phyloP scores from a whole-genome alignment of 2,113 vertebrate genomes.

The Hymenochirus boettgeri region DNA sequence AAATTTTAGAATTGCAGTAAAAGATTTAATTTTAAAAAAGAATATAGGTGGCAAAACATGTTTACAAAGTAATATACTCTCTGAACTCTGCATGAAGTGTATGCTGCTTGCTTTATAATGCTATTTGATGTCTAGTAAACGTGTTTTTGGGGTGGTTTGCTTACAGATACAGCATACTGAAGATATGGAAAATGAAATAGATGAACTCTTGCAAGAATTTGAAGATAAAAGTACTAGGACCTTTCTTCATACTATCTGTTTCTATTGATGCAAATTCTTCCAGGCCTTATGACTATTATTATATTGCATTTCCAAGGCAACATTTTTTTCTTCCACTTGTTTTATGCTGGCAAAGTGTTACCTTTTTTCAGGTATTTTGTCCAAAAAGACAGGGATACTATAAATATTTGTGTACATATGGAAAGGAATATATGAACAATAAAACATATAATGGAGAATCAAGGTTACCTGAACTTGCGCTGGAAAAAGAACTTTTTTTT shows the following conservation, averaged over 20 bases:
- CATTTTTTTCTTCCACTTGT: slow-evolving; percentile 24
- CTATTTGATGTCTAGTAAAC: too few relatives aligned
- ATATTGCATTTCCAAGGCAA: not conserved
- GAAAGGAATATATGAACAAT: slow-evolving; percentile 30
- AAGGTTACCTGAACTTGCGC: slow-evolving; percentile 41
- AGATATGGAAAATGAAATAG: slow-evolving; percentile 98
- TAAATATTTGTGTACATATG: slow-evolving; percentile 47
- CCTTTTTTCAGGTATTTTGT: slow-evolving; percentile 47
- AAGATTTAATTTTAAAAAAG: too few relatives aligned
- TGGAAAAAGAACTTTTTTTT: slow-evolving; percentile 8
- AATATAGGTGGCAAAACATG: too few relatives aligned
- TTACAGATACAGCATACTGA: slow-evolving; percentile 93
- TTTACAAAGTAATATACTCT: too few relatives aligned
- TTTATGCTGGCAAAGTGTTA: slow-evolving; percentile 38
- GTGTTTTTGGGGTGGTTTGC: not conserved
- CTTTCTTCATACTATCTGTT: slow-evolving; percentile 96
- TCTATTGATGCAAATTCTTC: slow-evolving; percentile 76
- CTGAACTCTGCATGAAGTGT: too few relatives aligned
- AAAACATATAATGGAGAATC: slow-evolving; percentile 53
- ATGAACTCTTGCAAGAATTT: slow-evolving; percentile 95
- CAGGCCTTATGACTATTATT: slow-evolving; percentile 28
- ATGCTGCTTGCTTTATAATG: too few relatives aligned
- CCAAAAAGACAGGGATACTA: slow-evolving; percentile 43
- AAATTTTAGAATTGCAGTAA: too few relatives aligned
- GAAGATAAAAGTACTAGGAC: slow-evolving; percentile 94